A percentile compares a stretch with the other conserved stretches of the same genome.
phyloP scores from a whole-genome alignment of 37 sponge, comb jelly and placozoan species.

The Diacarnus erythraeanus region DNA sequence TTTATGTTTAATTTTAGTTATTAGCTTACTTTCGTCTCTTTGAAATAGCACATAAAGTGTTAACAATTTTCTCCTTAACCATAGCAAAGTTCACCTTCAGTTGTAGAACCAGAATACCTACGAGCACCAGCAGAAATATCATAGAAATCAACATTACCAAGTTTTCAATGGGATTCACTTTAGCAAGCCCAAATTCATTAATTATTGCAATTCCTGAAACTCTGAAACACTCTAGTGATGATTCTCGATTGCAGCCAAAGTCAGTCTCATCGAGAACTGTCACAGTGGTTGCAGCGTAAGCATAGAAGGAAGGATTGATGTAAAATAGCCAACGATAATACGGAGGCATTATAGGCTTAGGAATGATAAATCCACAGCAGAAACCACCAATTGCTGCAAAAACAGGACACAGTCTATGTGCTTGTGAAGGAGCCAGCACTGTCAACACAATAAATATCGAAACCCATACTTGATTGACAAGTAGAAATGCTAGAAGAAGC shows the following conservation, averaged over 20 bases:
- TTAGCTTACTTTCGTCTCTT: conserved; percentile 4
- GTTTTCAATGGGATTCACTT: conserved; percentile 44
- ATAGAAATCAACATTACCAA: conserved; percentile 46
- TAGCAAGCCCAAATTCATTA: conserved; percentile 40
- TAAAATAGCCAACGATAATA: conserved; percentile 73
- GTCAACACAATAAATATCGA: conserved; percentile 71
- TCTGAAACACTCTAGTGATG: conserved; percentile 59
- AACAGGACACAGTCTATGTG: conserved; percentile 71
- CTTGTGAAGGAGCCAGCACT: conserved; percentile 40
- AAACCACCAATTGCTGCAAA: conserved; percentile 76
- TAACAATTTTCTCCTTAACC: conserved; percentile 29
- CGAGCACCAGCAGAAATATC: conserved; percentile 22
- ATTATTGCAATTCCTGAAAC: conserved; percentile 39
- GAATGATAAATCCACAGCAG: conserved; percentile 79
- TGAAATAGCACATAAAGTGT: not conserved
- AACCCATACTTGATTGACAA: conserved; percentile 70
- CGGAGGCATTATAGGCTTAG: conserved; percentile 45
- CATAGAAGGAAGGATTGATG: conserved; percentile 79
- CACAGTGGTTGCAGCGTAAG: conserved; percentile 59
- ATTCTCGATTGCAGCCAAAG: conserved; percentile 7
- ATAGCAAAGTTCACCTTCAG: conserved; percentile 17
- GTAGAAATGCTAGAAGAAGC: conserved; percentile 60
- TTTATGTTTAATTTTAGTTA: no score
- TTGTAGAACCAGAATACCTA: conserved; percentile 30
- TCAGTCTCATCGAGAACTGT: conserved; percentile 23